Evolutionary conservation across 2,888 invertebrate species (phyloP), one percentile per base, ranked within the genome.

Genomic region (Drosophila meridionalis): DNA sequence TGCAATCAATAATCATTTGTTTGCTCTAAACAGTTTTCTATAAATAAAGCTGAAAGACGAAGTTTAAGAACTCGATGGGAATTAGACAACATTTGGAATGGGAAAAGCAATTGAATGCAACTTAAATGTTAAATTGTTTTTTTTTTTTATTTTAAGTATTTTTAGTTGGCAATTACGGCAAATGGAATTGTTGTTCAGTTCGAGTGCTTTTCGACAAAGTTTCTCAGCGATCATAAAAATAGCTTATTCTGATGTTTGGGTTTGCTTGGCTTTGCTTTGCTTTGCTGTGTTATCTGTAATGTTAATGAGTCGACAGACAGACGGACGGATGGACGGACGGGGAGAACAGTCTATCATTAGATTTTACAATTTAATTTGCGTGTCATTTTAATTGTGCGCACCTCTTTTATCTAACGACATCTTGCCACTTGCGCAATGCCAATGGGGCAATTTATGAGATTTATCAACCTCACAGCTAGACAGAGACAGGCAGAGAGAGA

Each of bases 301-400:
- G 68, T 69, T 71, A 76, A 80, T 80, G 81, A 76, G 61, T 59
- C 30, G 42, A 7, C 30, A 48, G 56, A 28, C 20, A 3, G 6
- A 34, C 11, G 6, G 14, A 14, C 12, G 12, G 47, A 26, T 0
- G 47, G 45, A 6, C 4, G 57, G 38, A 8, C 28, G 8, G 53
- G 11, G 53, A 8, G 34, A 14, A 36, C 38, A 38, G 28, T 5
- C 48, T 60, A 55, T 64, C 56, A 69, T 78, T 68, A 69, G 58
- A 57, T 53, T 81, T 81, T 78, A 84, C 85, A 76, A 87, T 84
- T 81, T 81, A 76, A 81, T 83, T 81, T 76, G 82, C 69, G 71
- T 80, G 75, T 69, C 77, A 78, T 87, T 69, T 69, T 65, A 66
- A 67, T 72, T 75, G 68, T 64, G 45, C 42, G 60, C 63, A 59